Evolutionary conservation across 2,113 vertebrate species (phyloP).

Genomic region (Tragelaphus scriptus): DNA sequence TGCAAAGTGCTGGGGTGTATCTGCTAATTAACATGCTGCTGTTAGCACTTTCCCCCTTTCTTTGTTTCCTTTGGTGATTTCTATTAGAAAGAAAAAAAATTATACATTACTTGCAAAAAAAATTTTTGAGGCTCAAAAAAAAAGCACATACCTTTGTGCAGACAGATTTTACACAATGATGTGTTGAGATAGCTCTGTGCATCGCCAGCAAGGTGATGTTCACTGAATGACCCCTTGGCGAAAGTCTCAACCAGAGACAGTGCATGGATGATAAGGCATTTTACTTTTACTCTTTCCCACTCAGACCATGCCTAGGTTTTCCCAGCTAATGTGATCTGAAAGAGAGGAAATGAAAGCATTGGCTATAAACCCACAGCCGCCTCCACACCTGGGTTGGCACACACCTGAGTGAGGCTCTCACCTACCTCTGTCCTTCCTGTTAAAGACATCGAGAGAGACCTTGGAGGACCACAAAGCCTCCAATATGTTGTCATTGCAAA

Average conservation of each 20-base stretch:
- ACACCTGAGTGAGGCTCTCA: not conserved
- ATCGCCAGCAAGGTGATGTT: not conserved
- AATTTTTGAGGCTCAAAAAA: not conserved
- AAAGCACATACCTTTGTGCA: not conserved
- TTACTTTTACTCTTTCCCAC: slow-evolving; percentile 30
- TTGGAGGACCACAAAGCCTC: slow-evolving; percentile 60
- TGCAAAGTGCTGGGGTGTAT: not conserved
- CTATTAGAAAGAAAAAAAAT: not conserved
- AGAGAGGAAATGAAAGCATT: not conserved
- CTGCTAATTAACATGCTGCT: slow-evolving; percentile 55
- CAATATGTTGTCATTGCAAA: slow-evolving; percentile 67
- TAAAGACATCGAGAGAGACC: slow-evolving; percentile 58
- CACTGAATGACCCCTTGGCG: not conserved
- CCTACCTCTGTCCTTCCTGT: slow-evolving; percentile 1
- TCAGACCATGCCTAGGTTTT: not conserved
- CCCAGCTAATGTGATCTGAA: slow-evolving; percentile 26
- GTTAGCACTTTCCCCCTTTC: slow-evolving; percentile 19
- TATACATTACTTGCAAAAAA: slow-evolving; percentile 30
- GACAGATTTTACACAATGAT: not conserved
- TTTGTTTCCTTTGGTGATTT: slow-evolving; percentile 43
- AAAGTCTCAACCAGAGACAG: not conserved
- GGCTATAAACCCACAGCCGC: not conserved
- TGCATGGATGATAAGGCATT: slow-evolving; percentile 5
- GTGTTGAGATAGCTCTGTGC: not conserved
- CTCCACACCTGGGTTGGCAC: slow-evolving; percentile 30